A percentile compares a stretch with the other conserved stretches of the same genome.
phyloP scores from a whole-genome alignment of 1,140 invertebrate species.

The Hycleus cichorii region DNA sequence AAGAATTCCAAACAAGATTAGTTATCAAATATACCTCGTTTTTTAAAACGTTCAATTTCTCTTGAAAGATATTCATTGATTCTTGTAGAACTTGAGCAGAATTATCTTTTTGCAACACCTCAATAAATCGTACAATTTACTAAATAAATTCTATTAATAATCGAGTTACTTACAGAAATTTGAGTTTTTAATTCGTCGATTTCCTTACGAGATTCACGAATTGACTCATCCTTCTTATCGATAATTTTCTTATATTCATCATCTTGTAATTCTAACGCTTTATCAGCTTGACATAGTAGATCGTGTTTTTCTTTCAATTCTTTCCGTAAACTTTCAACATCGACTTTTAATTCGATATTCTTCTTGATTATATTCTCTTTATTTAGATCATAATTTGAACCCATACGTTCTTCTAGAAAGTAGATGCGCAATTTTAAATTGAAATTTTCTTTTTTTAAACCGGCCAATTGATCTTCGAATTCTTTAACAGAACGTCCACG shows the following conservation, averaged over 20 bases:
- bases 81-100: too few relatives aligned
- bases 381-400: conserved; percentile 51
- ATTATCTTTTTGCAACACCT: too few relatives aligned
- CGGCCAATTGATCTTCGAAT: conserved; percentile 77
- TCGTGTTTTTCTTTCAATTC: conserved; percentile 76
- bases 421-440: conserved; percentile 85
- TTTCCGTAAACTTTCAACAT: conserved; percentile 63
- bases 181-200: conserved; percentile 33
- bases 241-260: conserved; percentile 37
- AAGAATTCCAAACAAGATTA: neutral
- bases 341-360: conserved; percentile 60
- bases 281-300: conserved; percentile 72
- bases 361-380: conserved; percentile 59
- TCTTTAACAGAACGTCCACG: conserved; percentile 64
- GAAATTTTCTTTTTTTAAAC: conserved; percentile 85
- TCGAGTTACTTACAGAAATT: conserved; percentile 20
- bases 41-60: conserved; percentile 18
- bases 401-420: conserved; percentile 80
- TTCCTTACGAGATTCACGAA: conserved; percentile 36
- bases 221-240: conserved; percentile 31
- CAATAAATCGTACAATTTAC: too few relatives aligned
- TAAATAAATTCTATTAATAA: neutral
- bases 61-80: neutral
- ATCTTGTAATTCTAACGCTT: conserved; percentile 58
- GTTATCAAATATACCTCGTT: conserved; percentile 16